phyloP scores from a whole-genome alignment of 2,888 invertebrate genomes.

The Polydrusus cervinus region DNA sequence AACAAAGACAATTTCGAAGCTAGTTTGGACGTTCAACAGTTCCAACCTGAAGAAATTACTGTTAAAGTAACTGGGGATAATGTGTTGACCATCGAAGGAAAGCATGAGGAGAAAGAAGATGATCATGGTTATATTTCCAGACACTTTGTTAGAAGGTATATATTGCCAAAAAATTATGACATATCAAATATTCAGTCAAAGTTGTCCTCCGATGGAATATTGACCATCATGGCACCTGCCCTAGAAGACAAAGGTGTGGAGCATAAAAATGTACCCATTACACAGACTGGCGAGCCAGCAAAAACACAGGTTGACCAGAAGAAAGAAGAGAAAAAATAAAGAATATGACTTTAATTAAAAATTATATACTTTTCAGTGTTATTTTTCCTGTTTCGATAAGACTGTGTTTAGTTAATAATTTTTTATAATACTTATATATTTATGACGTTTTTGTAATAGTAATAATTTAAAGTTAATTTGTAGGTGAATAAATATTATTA shows the following conservation, averaged over 20 bases:
- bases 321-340: neutral
- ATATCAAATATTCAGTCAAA: conserved; percentile 81
- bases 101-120: conserved; percentile 84
- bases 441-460: too few species aligned
- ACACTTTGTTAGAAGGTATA: conserved; percentile 83
- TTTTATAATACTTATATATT: too few species aligned
- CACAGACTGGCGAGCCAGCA: conserved; percentile 30
- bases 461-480: too few species aligned
- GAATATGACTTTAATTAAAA: neutral
- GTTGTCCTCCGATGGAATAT: conserved; percentile 83
- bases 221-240: conserved; percentile 79
- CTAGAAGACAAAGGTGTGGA: neutral
- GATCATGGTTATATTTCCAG: conserved; percentile 84
- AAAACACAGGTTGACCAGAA: neutral
- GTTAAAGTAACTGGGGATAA: conserved; percentile 80
- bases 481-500: too few species aligned
- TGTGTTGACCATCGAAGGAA: conserved; percentile 83
- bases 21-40: conserved; percentile 84
- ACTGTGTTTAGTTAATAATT: too few species aligned
- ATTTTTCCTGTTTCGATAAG: too few species aligned
- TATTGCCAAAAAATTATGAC: conserved; percentile 83
- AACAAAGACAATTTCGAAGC: conserved; percentile 77
- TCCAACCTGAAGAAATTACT: conserved; percentile 83
- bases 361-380: too few species aligned
- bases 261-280: conserved; percentile 33